These are phyloP conservation scores for Bufo bufo DNA, from an alignment of 2,113 vertebrate genomes.

Conservation along the genomic window DNA sequence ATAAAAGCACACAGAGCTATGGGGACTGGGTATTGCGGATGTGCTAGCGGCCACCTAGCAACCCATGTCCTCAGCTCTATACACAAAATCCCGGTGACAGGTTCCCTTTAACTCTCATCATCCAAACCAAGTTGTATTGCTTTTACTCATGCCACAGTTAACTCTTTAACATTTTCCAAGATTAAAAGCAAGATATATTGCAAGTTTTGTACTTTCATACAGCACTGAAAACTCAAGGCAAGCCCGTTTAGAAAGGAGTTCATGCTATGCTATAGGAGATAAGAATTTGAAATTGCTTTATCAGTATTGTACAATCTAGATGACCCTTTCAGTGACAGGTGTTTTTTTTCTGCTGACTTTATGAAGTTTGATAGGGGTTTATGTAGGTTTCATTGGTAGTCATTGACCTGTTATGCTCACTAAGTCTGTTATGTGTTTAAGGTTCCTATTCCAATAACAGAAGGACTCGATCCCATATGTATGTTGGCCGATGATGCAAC, in stretches of 20 bases:
- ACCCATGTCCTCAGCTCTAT: no score
- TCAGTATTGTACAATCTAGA: neutral
- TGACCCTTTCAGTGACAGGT: neutral
- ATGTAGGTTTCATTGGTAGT: neutral
- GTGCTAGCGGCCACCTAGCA: no score
- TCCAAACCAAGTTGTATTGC: no score
- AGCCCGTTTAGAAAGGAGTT: no score
- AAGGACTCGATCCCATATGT: constrained; percentile 73
- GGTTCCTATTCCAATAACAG: constrained; percentile 73
- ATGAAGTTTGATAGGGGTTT: neutral
- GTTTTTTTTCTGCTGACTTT: neutral
- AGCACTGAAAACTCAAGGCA: no score
- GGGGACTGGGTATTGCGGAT: neutral
- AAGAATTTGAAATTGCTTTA: neutral
- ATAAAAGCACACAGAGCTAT: neutral
- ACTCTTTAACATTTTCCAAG: no score
- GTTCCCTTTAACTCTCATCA: no score
- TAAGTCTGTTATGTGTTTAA: constrained; percentile 59
- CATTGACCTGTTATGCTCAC: neutral
- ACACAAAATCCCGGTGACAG: no score
- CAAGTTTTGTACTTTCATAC: neutral
- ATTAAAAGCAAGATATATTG: neutral
- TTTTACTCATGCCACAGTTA: no score
- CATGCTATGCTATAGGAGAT: no score
- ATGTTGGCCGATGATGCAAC: constrained; percentile 74